Evolutionary conservation across 2,113 vertebrate species (phyloP).

Genomic region (Pseudolaguvia tuberculata): DNA sequence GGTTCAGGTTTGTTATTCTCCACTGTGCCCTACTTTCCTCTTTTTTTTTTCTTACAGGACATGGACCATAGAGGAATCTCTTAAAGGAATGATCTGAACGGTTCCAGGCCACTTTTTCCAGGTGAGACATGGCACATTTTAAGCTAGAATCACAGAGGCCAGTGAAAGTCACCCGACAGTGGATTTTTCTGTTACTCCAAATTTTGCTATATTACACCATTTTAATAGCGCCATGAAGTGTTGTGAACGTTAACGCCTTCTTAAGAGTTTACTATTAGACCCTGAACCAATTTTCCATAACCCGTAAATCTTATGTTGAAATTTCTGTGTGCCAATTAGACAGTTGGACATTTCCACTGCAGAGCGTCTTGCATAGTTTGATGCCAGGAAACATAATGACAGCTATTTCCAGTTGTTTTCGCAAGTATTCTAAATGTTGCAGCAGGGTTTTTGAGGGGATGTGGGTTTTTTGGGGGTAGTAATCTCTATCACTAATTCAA

Average conservation of each 20-base stretch:
- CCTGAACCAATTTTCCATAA: neutral
- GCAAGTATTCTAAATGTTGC: neutral
- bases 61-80: slow-evolving; percentile 38
- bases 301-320: neutral
- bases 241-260: too few relatives aligned
- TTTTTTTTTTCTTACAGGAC: slow-evolving; percentile 31
- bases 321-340: neutral
- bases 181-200: too few relatives aligned
- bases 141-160: too few relatives aligned
- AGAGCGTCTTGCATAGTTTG: neutral
- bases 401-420: neutral
- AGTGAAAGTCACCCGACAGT: too few relatives aligned
- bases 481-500: neutral
- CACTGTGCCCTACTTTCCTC: neutral
- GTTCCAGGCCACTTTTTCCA: slow-evolving; percentile 24
- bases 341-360: neutral
- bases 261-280: neutral
- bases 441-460: neutral
- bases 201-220: too few relatives aligned
- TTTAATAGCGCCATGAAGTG: neutral
- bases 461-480: neutral
- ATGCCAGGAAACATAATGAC: neutral
- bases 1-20: too few relatives aligned
- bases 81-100: slow-evolving; percentile 41
- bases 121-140: slow-evolving; percentile 22